Evolutionary conservation across 2,888 invertebrate species (phyloP).

Genomic region (Seladonia tumulorum): DNA sequence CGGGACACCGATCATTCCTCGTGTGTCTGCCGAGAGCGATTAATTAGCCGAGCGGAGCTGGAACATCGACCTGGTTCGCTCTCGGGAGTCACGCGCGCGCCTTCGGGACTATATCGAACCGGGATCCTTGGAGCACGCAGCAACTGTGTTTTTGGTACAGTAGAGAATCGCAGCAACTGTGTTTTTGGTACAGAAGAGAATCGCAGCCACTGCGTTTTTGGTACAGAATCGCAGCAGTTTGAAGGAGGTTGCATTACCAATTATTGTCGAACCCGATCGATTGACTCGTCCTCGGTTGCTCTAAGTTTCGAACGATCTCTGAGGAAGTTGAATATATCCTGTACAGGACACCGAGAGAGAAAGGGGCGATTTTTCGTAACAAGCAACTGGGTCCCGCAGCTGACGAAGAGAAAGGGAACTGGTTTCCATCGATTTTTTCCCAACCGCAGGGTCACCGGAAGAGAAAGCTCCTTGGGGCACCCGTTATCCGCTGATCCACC

Average conservation of each 20-base stretch:
- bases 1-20: slow-evolving; percentile 2
- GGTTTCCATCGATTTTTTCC: slow-evolving; percentile 27
- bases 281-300: slow-evolving; percentile 26
- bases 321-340: too few relatives aligned
- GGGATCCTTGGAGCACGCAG: slow-evolving; percentile 23
- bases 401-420: slow-evolving; percentile 4
- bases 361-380: neutral
- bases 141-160: too few relatives aligned
- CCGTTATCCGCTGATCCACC: slow-evolving; percentile 3
- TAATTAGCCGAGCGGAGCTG: slow-evolving; percentile 11
- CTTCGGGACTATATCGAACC: slow-evolving; percentile 11
- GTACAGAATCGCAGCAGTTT: neutral
- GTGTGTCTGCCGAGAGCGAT: neutral
- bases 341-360: too few relatives aligned
- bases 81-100: slow-evolving; percentile 41
- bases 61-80: slow-evolving; percentile 23
- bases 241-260: slow-evolving; percentile 37
- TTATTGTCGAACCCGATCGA: slow-evolving; percentile 59
- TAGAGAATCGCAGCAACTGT: too few relatives aligned
- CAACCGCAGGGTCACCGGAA: neutral
- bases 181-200: too few relatives aligned
- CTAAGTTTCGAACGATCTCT: neutral
- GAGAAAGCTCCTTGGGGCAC: neutral
- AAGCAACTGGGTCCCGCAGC: slow-evolving; percentile 5
- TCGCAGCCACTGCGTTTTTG: too few relatives aligned